Evolutionary conservation across 2,113 vertebrate genomes (phyloP), one percentile per base, ranked within the genome.

Genomic region (Penelope pileata): DNA sequence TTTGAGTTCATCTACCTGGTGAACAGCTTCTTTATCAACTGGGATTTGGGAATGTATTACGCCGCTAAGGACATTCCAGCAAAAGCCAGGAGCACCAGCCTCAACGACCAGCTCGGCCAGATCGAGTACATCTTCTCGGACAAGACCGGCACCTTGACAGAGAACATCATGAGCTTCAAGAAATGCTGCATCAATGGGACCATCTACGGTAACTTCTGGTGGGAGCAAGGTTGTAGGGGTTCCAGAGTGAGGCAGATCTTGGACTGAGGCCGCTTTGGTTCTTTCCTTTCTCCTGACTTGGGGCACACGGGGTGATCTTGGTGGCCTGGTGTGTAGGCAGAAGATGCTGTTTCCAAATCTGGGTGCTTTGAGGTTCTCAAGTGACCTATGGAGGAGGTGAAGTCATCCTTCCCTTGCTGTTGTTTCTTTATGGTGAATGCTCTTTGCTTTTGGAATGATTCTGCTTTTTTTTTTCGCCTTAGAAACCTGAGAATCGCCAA

Each of bases 111-210:
- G 92, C 98, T 99, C 8, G 99, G 99, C 59, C 99, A 99, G 97
- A 98, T 99, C n/a, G 97, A 98, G 38, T 98, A 98, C 72, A 77
- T 99, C 92, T 98, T 99, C 96, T 99, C 98, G 0, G 99, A 99
- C 98, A 99, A 99, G 98, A 99, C 99, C 0, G 99, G 99, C 83
- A 99, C 99, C 2, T 98, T 99, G 54, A 99, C 99, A 0, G 98
- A 99, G 96, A 99, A 99, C 86, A 30, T 97, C 32, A 98, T 99
- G 97, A 98, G 98, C 68, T 98, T 99, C 98, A 98, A 98, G 89
- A 99, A 99, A 56, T 99, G 99, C 98, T 99, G 99, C 64, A 93
- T 99, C 32, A 96, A 96, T 0, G 99, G 99, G 30, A 91, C 82
- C 19, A 78, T 98, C 94, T 99, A 99, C 0, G 99, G 99, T 99